phyloP scores from a whole-genome alignment of 2,888 invertebrate genomes.

The Gymnosoma rotundatum region DNA sequence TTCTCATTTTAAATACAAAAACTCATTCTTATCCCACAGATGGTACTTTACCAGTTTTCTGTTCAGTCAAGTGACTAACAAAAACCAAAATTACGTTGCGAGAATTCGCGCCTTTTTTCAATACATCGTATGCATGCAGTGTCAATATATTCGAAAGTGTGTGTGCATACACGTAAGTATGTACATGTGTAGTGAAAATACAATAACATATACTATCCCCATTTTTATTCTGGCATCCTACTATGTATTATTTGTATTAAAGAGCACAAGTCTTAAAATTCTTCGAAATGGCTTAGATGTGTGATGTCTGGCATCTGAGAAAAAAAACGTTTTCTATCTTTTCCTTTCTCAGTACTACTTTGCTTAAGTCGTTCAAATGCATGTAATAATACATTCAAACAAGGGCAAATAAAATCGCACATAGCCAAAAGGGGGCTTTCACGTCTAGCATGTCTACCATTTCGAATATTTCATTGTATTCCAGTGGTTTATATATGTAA shows the following conservation, averaged over 20 bases:
- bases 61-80: constrained; percentile 72
- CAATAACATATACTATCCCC: not conserved
- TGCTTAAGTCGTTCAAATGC: constrained; percentile 39
- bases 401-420: not conserved
- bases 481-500: constrained; percentile 27
- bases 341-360: constrained; percentile 11
- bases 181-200: not conserved
- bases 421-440: constrained; percentile 17
- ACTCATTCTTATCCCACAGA: constrained; percentile 30
- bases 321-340: constrained; percentile 47
- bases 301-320: constrained; percentile 55
- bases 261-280: constrained; percentile 21
- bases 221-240: constrained; percentile 27
- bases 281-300: constrained; percentile 48
- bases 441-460: constrained; percentile 39
- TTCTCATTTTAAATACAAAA: constrained; percentile 54
- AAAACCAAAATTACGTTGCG: constrained; percentile 72
- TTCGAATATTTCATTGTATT: constrained; percentile 63
- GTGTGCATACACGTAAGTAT: not conserved
- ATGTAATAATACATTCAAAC: not conserved
- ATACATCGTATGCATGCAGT: constrained; percentile 50
- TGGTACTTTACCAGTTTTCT: constrained; percentile 71
- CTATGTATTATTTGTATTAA: constrained; percentile 22
- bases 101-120: constrained; percentile 73
- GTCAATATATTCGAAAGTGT: not conserved